These are phyloP conservation scores for Cheilosia variabilis DNA, from an alignment of 2,888 invertebrate species.

Conservation along the genomic window DNA sequence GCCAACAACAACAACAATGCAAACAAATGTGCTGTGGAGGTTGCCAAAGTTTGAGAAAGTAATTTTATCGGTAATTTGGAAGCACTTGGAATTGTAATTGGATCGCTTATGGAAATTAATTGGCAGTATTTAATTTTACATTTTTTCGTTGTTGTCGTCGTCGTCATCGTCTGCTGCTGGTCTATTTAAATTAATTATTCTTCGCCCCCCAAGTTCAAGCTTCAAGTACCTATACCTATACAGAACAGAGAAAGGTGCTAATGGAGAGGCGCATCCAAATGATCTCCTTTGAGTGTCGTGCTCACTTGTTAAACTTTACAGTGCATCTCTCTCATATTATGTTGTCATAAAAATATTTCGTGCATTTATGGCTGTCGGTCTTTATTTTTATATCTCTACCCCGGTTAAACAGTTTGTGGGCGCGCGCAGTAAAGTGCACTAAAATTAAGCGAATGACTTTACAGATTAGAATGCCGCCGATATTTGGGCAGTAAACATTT, in stretches of 20 bases:
- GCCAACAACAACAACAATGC: conserved; percentile 12
- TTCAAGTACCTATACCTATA: too few species aligned
- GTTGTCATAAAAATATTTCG: neutral
- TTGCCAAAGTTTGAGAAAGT: conserved; percentile 63
- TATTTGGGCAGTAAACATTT: conserved; percentile 23
- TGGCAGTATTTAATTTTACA: conserved; percentile 73
- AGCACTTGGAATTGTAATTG: conserved; percentile 73
- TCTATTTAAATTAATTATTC: conserved; percentile 58
- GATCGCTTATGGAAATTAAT: conserved; percentile 75
- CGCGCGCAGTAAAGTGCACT: conserved; percentile 19
- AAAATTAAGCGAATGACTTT: conserved; percentile 1
- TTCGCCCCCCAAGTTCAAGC: conserved; percentile 17
- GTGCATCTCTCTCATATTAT: neutral
- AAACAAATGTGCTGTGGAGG: neutral
- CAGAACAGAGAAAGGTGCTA: conserved; percentile 27
- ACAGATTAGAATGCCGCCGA: neutral
- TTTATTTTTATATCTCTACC: too few species aligned
- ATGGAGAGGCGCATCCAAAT: conserved; percentile 9
- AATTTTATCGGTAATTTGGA: conserved; percentile 74
- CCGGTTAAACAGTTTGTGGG: conserved; percentile 11
- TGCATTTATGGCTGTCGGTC: neutral
- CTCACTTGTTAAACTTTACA: neutral
- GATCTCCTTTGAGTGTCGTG: neutral
- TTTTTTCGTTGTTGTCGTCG: conserved; percentile 24
- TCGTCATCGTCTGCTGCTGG: neutral